Conservation (phyloP, 2,888 invertebrate genomes). For the Cheilosia pagana region DNA sequence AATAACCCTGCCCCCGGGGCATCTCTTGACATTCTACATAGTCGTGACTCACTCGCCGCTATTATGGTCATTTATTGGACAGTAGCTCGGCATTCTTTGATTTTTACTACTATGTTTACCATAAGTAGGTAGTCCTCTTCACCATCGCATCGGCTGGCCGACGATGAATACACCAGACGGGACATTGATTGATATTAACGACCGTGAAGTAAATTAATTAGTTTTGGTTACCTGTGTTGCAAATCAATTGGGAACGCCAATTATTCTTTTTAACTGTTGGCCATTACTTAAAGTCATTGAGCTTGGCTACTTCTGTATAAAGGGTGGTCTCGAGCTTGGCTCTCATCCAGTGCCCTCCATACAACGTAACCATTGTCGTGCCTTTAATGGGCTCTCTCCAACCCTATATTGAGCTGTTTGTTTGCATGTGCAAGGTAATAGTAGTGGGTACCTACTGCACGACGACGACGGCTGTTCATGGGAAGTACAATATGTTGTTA, state of each 20-base stretch:
- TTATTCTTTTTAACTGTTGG: conserved; percentile 73
- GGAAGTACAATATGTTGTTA: conserved; percentile 66
- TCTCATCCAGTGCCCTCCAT: conserved; percentile 11
- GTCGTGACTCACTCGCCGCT: conserved; percentile 23
- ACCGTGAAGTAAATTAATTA: conserved; percentile 72
- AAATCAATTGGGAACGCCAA: conserved; percentile 75
- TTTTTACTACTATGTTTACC: conserved; percentile 10
- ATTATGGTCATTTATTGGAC: conserved; percentile 15
- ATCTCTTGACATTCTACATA: conserved; percentile 17
- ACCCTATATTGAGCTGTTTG: conserved; percentile 62
- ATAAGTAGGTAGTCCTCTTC: conserved; percentile 23
- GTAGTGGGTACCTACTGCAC: background rate
- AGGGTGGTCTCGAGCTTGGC: conserved; percentile 1
- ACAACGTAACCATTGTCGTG: background rate
- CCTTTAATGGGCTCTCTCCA: conserved; percentile 50
- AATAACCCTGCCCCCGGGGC: conserved; percentile 8
- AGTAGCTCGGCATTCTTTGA: conserved; percentile 22
- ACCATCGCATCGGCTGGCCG: conserved; percentile 33
- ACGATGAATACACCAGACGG: conserved; percentile 57
- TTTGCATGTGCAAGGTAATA: conserved; percentile 51
- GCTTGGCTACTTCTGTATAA: conserved; percentile 39
- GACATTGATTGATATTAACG: conserved; percentile 75
- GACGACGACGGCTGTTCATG: conserved; percentile 22
- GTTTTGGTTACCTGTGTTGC: conserved; percentile 74
- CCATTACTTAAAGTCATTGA: conserved; percentile 74